phyloP scores from a whole-genome alignment of 53 echinoderm and acorn worm genomes.

The Actinopyga echinites region DNA sequence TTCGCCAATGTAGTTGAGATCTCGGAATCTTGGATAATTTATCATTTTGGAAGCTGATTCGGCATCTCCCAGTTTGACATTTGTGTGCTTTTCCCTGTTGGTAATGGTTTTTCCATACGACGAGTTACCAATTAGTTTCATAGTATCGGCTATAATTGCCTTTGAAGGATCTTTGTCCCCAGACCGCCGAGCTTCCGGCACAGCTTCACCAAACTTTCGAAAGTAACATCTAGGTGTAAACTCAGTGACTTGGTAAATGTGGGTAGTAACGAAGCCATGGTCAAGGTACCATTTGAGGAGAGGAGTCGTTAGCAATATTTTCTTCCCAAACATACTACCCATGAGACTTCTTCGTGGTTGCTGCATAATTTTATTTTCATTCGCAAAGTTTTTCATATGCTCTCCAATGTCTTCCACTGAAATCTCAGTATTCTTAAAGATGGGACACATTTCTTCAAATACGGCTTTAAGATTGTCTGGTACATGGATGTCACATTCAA shows the following conservation, averaged over 20 bases:
- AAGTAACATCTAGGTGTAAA: constrained; percentile 41
- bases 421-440: too few relatives aligned
- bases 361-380: constrained; percentile 32
- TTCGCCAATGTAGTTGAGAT: constrained; percentile 13
- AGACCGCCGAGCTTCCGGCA: constrained; percentile 45
- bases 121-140: constrained; percentile 61
- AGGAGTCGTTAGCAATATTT: constrained; percentile 39
- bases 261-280: constrained; percentile 51
- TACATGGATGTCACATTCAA: constrained; percentile 40
- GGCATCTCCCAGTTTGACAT: constrained; percentile 7
- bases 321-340: constrained; percentile 46
- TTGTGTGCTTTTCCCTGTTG: constrained; percentile 24
- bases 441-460: constrained; percentile 23
- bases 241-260: constrained; percentile 54
- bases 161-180: constrained; percentile 45
- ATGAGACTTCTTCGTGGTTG: constrained; percentile 54
- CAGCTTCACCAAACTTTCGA: constrained; percentile 44
- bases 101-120: constrained; percentile 56
- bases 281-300: constrained; percentile 52
- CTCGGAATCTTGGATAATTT: constrained; percentile 18
- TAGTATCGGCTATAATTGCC: too few relatives aligned
- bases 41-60: not conserved
- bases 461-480: not conserved
- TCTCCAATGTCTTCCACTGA: too few relatives aligned
- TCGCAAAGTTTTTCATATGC: constrained; percentile 40